Conservation (phyloP, 2,888 invertebrate species). For the Tiphia femorata region DNA sequence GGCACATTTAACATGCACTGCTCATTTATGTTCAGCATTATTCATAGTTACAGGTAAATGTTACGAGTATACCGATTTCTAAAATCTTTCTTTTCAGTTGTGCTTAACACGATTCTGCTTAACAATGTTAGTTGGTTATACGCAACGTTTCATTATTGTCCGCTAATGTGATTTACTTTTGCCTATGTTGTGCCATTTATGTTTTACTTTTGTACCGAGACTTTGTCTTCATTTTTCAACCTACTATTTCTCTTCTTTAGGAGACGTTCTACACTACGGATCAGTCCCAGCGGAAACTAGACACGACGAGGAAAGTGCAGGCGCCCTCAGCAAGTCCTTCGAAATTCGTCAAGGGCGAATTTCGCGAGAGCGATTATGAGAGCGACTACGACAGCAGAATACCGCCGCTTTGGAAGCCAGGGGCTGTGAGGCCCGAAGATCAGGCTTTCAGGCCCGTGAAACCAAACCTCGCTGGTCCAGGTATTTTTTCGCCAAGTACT, state of each 20-base stretch:
- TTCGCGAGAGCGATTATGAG: constrained; percentile 79
- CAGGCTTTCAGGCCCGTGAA: constrained; percentile 74
- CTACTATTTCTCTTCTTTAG: constrained; percentile 69
- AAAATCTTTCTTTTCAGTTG: too few relatives aligned
- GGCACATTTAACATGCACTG: too few relatives aligned
- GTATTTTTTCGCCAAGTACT: constrained; percentile 24
- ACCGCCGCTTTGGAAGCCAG: constrained; percentile 74
- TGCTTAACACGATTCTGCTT: too few relatives aligned
- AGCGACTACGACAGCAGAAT: constrained; percentile 79
- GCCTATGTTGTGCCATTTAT: too few relatives aligned
- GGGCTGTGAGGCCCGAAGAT: constrained; percentile 71
- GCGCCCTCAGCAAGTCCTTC: constrained; percentile 75
- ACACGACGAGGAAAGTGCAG: constrained; percentile 59
- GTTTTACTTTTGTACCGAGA: too few relatives aligned
- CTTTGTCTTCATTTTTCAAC: too few relatives aligned
- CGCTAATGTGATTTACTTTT: too few relatives aligned
- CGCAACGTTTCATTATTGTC: too few relatives aligned
- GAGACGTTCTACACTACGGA: constrained; percentile 71
- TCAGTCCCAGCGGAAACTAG: constrained; percentile 59
- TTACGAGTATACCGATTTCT: too few relatives aligned
- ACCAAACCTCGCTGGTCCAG: constrained; percentile 61
- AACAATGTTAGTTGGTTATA: too few relatives aligned
- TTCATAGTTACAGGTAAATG: too few relatives aligned
- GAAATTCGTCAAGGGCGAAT: constrained; percentile 77
- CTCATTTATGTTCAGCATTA: too few relatives aligned